These are phyloP conservation scores for Nasonia giraulti DNA, from an alignment of 1,140 invertebrate genomes.

Conservation along the genomic window DNA sequence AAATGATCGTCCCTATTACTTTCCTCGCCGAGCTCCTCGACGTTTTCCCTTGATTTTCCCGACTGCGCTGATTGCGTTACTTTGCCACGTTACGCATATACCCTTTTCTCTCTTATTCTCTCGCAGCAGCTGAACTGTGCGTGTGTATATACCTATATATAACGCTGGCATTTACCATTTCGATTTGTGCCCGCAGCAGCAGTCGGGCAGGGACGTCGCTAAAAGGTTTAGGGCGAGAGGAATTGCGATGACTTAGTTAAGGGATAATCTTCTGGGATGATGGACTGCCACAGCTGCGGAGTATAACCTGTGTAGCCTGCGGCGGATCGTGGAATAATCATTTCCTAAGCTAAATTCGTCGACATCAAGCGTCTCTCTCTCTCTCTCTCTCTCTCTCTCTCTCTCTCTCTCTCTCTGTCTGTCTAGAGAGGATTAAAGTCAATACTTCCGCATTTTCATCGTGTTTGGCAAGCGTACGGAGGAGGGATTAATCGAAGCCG, in stretches of 20 bases:
- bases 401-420: too few species aligned
- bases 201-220: too few species aligned
- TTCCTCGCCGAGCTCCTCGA: not conserved
- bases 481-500: too few species aligned
- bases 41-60: not conserved
- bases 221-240: not conserved
- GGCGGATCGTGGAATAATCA: conserved; percentile 22
- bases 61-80: not conserved
- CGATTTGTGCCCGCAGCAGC: not conserved
- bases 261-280: conserved; percentile 33
- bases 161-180: not conserved
- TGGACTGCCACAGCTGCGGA: conserved; percentile 15
- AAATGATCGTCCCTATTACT: not conserved
- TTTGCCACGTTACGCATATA: not conserved
- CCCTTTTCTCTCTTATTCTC: not conserved
- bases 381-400: not conserved
- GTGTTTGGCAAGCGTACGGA: too few species aligned
- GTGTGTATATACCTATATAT: too few species aligned
- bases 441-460: too few species aligned
- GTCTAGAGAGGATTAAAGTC: too few species aligned
- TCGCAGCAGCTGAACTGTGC: not conserved
- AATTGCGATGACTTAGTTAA: conserved; percentile 40
- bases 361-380: not conserved
- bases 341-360: conserved; percentile 14
- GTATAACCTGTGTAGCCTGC: too few species aligned